Percentiles rank a stretch among this genome's conserved stretches.
phyloP scores from a whole-genome alignment of 1,140 invertebrate genomes.

The Laupala kohalensis region DNA sequence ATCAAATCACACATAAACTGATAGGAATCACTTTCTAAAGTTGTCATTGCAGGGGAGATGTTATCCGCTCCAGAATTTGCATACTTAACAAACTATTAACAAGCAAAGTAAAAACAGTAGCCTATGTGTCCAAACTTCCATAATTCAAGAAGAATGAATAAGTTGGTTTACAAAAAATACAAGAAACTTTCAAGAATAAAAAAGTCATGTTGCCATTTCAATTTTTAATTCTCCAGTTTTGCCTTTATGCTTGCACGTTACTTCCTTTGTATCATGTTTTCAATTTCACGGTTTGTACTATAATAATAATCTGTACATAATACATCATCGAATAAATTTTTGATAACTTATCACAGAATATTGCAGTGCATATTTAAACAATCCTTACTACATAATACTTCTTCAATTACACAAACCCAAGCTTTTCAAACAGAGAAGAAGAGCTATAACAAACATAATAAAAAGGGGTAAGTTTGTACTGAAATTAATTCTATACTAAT shows the following conservation, averaged over 20 bases:
- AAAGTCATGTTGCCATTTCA: slow-evolving; percentile 19
- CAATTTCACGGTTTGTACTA: slow-evolving; percentile 31
- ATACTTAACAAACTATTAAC: not conserved
- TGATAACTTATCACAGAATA: slow-evolving; percentile 25
- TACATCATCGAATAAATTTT: slow-evolving; percentile 33
- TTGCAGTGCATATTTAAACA: slow-evolving; percentile 4
- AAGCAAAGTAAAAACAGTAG: slow-evolving; percentile 11
- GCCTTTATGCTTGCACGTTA: slow-evolving; percentile 22
- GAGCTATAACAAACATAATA: too few species aligned
- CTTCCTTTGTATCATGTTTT: slow-evolving; percentile 26
- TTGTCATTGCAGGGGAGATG: slow-evolving; percentile 4
- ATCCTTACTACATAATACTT: too few species aligned
- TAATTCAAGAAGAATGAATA: slow-evolving; percentile 10
- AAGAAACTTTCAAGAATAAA: slow-evolving; percentile 10
- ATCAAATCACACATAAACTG: not conserved
- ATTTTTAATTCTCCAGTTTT: slow-evolving; percentile 21
- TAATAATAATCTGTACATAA: slow-evolving; percentile 31
- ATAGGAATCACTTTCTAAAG: not conserved
- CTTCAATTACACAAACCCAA: too few species aligned
- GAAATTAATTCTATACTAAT: too few species aligned
- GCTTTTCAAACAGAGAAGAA: too few species aligned
- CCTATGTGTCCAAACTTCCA: slow-evolving; percentile 16
- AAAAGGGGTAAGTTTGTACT: too few species aligned
- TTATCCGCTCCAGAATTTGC: slow-evolving; percentile 12
- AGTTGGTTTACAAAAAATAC: slow-evolving; percentile 13